A percentile compares a stretch with the other conserved stretches of the same genome.
Conservation (phyloP, 1,140 invertebrate genomes). For the Drosophila biarmipes region DNA sequence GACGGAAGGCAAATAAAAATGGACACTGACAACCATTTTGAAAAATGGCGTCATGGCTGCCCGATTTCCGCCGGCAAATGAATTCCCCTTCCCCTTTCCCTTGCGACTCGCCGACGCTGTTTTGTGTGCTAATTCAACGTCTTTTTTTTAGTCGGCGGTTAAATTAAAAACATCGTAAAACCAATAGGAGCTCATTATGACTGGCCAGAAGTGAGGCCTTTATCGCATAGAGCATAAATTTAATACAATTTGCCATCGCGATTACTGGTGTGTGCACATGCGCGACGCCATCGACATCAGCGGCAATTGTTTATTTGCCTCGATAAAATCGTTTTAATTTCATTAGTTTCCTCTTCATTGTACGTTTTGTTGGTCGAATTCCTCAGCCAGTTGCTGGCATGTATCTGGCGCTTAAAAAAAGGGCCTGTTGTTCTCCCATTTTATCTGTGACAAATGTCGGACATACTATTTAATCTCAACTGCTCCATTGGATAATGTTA, state of each 20-base stretch:
- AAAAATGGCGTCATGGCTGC: slow-evolving; percentile 74
- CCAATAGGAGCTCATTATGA: slow-evolving; percentile 1
- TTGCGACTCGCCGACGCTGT: slow-evolving; percentile 36
- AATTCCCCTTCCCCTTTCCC: no score
- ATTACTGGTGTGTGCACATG: slow-evolving; percentile 25
- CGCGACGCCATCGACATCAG: slow-evolving; percentile 30
- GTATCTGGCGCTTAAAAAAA: slow-evolving; percentile 17
- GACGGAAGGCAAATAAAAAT: slow-evolving; percentile 29
- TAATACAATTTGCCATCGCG: slow-evolving; percentile 34
- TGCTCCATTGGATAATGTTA: slow-evolving; percentile 36
- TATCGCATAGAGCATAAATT: slow-evolving; percentile 30
- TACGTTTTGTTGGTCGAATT: slow-evolving; percentile 28
- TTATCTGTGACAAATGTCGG: slow-evolving; percentile 63
- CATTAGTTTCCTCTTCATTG: slow-evolving; percentile 55
- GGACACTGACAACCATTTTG: slow-evolving; percentile 52
- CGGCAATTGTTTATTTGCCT: slow-evolving; percentile 24
- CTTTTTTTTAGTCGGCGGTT: neutral
- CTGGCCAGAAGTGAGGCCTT: slow-evolving; percentile 8
- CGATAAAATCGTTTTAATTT: slow-evolving; percentile 69
- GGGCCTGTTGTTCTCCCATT: slow-evolving; percentile 32
- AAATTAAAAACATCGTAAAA: slow-evolving; percentile 46
- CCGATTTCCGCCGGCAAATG: slow-evolving; percentile 68
- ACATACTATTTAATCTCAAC: slow-evolving; percentile 50
- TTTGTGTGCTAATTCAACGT: slow-evolving; percentile 24
- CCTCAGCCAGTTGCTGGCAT: slow-evolving; percentile 57